Conservation (phyloP, 2,797 vertebrate species). For the Varecia variegata region DNA sequence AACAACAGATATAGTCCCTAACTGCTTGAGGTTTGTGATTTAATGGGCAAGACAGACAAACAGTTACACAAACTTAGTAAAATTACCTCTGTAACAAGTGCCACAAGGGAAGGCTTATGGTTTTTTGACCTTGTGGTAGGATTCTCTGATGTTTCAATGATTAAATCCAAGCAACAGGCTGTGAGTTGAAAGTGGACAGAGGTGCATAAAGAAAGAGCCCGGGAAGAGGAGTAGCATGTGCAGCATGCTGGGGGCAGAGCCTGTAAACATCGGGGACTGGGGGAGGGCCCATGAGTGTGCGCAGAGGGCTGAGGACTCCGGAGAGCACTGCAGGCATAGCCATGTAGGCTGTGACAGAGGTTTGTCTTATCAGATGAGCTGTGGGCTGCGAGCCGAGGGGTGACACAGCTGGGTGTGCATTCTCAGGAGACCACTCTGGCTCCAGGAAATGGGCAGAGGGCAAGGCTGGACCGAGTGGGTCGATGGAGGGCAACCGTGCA, state of each 20-base stretch:
- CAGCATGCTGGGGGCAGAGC: neutral
- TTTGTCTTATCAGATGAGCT: too few relatives aligned
- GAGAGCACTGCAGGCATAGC: too few relatives aligned
- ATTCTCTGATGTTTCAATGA: neutral
- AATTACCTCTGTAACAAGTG: neutral
- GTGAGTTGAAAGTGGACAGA: neutral
- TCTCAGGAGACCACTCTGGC: neutral
- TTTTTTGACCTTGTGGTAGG: neutral
- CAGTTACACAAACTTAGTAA: neutral
- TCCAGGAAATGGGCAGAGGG: neutral
- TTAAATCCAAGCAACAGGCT: neutral
- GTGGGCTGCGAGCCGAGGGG: too few relatives aligned
- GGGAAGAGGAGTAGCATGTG: neutral
- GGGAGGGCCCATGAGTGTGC: neutral
- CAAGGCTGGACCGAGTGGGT: neutral
- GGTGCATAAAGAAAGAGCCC: neutral
- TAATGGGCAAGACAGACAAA: neutral
- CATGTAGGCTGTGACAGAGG: too few relatives aligned
- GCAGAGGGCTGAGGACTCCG: neutral
- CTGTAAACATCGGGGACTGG: neutral
- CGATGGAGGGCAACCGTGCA: neutral
- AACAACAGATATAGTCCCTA: too few relatives aligned
- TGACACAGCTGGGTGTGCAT: too few relatives aligned
- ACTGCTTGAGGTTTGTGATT: neutral
- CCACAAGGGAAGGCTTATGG: neutral